phyloP scores from a whole-genome alignment of 2,797 vertebrate species.

The Heterohyrax brucei region DNA sequence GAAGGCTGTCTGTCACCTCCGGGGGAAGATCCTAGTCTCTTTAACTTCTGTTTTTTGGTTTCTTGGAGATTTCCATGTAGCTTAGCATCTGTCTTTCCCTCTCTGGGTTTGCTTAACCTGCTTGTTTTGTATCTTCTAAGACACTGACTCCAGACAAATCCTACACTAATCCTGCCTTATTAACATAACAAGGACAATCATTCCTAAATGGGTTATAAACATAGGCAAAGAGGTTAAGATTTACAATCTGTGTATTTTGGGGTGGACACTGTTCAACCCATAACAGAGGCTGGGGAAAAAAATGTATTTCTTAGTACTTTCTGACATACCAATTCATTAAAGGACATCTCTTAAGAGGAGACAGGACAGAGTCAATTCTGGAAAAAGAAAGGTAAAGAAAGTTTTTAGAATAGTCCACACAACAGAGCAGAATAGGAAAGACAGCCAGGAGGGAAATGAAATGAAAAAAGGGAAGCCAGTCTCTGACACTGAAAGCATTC shows the following conservation, averaged over 20 bases:
- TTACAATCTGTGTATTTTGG: background rate
- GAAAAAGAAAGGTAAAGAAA: background rate
- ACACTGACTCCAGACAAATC: background rate
- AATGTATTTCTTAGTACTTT: slow-evolving; percentile 7
- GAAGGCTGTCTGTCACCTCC: no score
- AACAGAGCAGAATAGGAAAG: background rate
- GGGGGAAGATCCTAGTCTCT: no score
- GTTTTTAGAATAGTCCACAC: background rate
- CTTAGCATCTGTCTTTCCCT: background rate
- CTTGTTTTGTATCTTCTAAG: background rate
- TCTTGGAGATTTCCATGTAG: background rate
- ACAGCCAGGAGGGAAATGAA: background rate
- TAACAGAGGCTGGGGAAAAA: slow-evolving; percentile 8
- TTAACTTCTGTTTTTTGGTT: no score
- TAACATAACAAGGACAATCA: background rate
- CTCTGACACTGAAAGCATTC: background rate
- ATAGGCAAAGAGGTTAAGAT: background rate
- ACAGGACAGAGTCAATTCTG: background rate
- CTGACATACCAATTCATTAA: slow-evolving; percentile 11
- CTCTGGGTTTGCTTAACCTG: background rate
- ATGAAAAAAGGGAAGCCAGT: background rate
- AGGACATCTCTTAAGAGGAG: slow-evolving; percentile 33
- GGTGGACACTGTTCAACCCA: background rate
- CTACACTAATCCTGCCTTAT: background rate
- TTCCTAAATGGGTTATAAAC: background rate